Evolutionary conservation across 2,888 invertebrate genomes (phyloP).

Genomic region (Drosophila pegasa): DNA sequence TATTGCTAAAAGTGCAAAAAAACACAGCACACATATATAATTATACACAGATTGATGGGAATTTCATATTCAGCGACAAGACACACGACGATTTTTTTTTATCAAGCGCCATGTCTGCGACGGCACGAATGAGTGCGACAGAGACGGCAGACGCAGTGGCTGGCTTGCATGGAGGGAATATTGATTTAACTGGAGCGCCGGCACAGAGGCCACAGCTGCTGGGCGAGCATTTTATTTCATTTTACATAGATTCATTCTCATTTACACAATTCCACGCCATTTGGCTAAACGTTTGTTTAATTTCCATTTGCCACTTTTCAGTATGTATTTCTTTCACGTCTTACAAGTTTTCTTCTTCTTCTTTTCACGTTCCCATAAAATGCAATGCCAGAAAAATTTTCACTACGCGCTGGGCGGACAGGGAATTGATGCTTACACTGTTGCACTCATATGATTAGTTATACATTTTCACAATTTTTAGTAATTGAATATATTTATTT

Average conservation of each 20-base stretch:
- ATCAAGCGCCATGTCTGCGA: conserved; percentile 44
- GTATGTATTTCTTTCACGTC: conserved; percentile 79
- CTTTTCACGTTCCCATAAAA: conserved; percentile 51
- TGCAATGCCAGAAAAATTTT: conserved; percentile 49
- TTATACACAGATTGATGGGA: conserved; percentile 1
- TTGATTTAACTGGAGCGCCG: conserved; percentile 66
- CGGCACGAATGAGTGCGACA: conserved; percentile 18
- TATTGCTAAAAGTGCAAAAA: conserved; percentile 29
- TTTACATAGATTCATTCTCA: neutral
- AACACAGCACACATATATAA: neutral
- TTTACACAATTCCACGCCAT: conserved; percentile 2
- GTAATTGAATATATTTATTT: conserved; percentile 47
- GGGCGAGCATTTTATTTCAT: conserved; percentile 2
- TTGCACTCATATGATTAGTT: conserved; percentile 19
- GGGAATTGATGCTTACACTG: conserved; percentile 46
- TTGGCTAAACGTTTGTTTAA: conserved; percentile 18
- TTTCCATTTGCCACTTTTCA: conserved; percentile 51
- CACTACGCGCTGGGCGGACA: conserved; percentile 1
- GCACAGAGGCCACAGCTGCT: conserved; percentile 32
- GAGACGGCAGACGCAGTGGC: conserved; percentile 22
- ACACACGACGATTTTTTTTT: conserved; percentile 24
- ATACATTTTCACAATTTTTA: conserved; percentile 39
- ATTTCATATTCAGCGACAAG: conserved; percentile 8
- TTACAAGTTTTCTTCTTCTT: conserved; percentile 74
- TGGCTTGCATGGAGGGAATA: conserved; percentile 47